Evolutionary conservation across 2,888 invertebrate species (phyloP).

Genomic region (Phalangium opilio): DNA sequence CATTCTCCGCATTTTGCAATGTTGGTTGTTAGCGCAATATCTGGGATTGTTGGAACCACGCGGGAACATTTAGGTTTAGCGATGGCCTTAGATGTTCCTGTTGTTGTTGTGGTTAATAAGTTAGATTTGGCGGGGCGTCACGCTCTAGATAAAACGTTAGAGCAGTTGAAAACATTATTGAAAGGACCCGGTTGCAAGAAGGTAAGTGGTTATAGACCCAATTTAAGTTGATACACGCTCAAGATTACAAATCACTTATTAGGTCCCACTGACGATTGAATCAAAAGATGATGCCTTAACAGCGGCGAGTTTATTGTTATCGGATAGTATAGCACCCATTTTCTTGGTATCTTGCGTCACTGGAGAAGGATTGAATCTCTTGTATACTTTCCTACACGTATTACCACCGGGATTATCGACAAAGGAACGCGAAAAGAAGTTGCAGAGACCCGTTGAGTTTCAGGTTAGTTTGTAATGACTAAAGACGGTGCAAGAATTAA

Average conservation of each 20-base stretch:
- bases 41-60: slow-evolving; percentile 55
- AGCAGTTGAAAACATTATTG: slow-evolving; percentile 42
- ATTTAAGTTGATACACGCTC: not conserved
- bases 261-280: slow-evolving; percentile 48
- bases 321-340: slow-evolving; percentile 53
- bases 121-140: slow-evolving; percentile 55
- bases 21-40: slow-evolving; percentile 61
- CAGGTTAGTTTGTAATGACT: slow-evolving; percentile 18
- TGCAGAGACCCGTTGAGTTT: slow-evolving; percentile 39
- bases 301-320: slow-evolving; percentile 48
- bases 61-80: slow-evolving; percentile 67
- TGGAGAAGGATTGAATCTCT: slow-evolving; percentile 62
- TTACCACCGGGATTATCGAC: slow-evolving; percentile 48
- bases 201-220: slow-evolving; percentile 17
- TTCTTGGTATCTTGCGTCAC: slow-evolving; percentile 74
- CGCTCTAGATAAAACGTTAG: slow-evolving; percentile 30
- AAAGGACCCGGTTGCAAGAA: slow-evolving; percentile 45
- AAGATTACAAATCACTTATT: too few relatives aligned
- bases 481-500: too few relatives aligned
- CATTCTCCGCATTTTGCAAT: slow-evolving; percentile 84
- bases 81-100: slow-evolving; percentile 42
- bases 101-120: slow-evolving; percentile 88
- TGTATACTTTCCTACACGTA: slow-evolving; percentile 73
- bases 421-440: slow-evolving; percentile 48
- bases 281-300: slow-evolving; percentile 57